phyloP scores from a whole-genome alignment of 1,140 invertebrate genomes.

The Nasonia vitripennis region DNA sequence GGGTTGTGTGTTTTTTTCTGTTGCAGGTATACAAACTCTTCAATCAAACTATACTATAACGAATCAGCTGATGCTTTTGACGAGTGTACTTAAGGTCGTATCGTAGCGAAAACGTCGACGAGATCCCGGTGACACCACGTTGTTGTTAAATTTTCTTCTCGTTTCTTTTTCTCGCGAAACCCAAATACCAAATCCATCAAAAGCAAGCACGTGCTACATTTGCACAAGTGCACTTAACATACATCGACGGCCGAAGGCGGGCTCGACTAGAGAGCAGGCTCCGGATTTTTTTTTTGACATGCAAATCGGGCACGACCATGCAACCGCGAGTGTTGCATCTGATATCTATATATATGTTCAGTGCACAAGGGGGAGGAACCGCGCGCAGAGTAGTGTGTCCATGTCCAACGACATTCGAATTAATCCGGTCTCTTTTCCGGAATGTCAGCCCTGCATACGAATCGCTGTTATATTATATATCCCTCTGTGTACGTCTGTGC shows the following conservation, averaged over 20 bases:
- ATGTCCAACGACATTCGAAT: conserved; percentile 14
- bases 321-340: not conserved
- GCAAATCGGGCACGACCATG: not conserved
- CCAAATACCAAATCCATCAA: not conserved
- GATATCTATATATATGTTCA: not conserved
- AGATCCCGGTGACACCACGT: too few species aligned
- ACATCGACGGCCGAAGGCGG: not conserved
- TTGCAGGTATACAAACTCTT: not conserved
- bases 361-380: not conserved
- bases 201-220: not conserved
- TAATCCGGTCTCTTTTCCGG: not conserved
- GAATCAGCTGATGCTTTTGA: too few species aligned
- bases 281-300: conserved; percentile 17
- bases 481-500: too few species aligned
- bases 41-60: not conserved
- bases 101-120: too few species aligned
- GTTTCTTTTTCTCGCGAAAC: not conserved
- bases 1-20: not conserved
- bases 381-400: not conserved
- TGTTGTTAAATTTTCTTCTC: not conserved
- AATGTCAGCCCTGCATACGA: not conserved
- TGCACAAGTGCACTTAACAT: not conserved
- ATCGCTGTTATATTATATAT: not conserved
- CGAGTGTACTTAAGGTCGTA: too few species aligned
- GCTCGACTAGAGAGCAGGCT: not conserved